Conservation (phyloP, 2,113 vertebrate species). For the Tachysurus vachellii region DNA sequence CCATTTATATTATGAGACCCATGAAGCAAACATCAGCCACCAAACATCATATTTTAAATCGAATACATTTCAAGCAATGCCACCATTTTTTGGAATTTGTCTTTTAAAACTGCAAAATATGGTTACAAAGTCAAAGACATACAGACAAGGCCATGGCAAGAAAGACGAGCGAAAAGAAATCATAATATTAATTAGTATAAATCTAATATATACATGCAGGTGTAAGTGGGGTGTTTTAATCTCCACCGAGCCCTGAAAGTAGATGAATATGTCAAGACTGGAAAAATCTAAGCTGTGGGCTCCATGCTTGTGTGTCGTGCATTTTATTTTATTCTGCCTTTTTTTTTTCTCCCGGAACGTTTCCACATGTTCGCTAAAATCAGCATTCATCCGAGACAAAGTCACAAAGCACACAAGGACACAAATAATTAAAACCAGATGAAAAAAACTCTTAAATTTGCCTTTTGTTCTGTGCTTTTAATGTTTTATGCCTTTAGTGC, state of each 20-base stretch:
- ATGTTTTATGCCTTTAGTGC: neutral
- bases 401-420: slow-evolving; percentile 19
- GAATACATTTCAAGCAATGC: neutral
- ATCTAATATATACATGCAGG: neutral
- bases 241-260: neutral
- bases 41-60: neutral
- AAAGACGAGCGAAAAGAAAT: neutral
- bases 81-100: neutral
- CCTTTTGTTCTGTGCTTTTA: neutral
- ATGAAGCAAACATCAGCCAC: neutral
- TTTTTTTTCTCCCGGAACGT: neutral
- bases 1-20: neutral
- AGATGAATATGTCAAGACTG: neutral
- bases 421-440: slow-evolving; percentile 9
- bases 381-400: slow-evolving; percentile 13
- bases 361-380: slow-evolving; percentile 22
- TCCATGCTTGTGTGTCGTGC: neutral
- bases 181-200: neutral
- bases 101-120: neutral
- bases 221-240: neutral
- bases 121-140: neutral
- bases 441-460: neutral
- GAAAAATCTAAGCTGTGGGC: neutral
- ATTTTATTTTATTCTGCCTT: slow-evolving; percentile 3
- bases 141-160: neutral